Percentiles rank a stretch among this genome's conserved stretches.
phyloP scores from a whole-genome alignment of 2,113 vertebrate species.

The Nothocercus julius region DNA sequence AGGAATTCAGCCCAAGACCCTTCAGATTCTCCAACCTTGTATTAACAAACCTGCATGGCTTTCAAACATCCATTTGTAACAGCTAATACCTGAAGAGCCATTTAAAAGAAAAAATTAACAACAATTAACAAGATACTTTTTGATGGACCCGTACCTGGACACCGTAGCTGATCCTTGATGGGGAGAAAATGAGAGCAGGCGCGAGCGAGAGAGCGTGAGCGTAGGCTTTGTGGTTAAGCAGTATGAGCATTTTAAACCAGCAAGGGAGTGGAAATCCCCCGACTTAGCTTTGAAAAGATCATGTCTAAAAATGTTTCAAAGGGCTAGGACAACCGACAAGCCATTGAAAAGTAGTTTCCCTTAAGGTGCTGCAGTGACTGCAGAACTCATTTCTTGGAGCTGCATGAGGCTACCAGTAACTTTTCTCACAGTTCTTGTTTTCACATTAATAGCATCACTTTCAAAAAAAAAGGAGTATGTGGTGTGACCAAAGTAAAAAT shows the following conservation, averaged over 20 bases:
- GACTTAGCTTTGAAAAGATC: conserved; percentile 46
- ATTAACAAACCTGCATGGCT: fast-evolving
- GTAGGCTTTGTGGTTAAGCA: conserved; percentile 51
- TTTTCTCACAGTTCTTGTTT: background rate
- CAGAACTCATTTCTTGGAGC: background rate
- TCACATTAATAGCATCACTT: background rate
- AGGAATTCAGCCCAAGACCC: background rate
- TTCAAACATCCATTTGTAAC: background rate
- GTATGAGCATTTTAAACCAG: conserved; percentile 14
- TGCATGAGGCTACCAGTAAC: background rate
- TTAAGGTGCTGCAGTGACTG: background rate
- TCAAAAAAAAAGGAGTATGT: background rate
- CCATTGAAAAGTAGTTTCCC: background rate
- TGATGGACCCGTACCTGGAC: conserved; percentile 25
- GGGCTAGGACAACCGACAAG: background rate
- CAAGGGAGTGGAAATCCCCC: conserved; percentile 66
- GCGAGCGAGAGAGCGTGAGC: background rate
- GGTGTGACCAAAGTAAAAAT: background rate
- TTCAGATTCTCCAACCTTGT: background rate
- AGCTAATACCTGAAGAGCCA: background rate
- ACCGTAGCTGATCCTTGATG: background rate
- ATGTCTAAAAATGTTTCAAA: conserved; percentile 5
- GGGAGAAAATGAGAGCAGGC: conserved; percentile 18
- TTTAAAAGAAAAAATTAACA: background rate
- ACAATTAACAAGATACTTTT: background rate